Base-by-base conservation (phyloP, 2,888 invertebrate genomes). In the Euzophera pinguis region DNA sequence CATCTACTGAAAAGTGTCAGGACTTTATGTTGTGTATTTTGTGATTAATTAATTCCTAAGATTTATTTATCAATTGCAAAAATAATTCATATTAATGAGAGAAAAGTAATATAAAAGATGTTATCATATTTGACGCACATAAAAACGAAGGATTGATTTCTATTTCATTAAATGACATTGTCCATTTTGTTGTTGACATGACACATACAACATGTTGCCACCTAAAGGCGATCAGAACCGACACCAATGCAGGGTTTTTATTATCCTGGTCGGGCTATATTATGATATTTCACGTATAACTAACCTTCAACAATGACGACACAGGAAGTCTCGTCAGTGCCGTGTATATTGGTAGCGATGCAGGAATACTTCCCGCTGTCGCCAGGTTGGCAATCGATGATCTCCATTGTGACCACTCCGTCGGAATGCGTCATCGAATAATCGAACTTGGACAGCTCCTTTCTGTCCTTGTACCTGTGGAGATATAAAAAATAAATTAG, bases 281-380 rank as follows among this genome's bases (percentile, higher is more conserved):
- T 6, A 38, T 38, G 7, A 14, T 6, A 35, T 13, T 35, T 32
- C 7, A 22, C 4, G 13, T 5, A n/a, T n/a, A 6, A 12, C 74
- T 84, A 91, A 94, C 97, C 98, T 93, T 99, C 98, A 69, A 99
- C 98, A 71, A 98, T 97, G 55, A 98, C 97, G 65, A 98, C 97
- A 82, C 98, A 98, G 60, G 94, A 94, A 12, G 99, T 98, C 91
- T 99, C 98, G 71, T 98, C 99, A 29, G 95, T 94, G 68, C 99
- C 99, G 75, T 98, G 97, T 50, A 93, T 92, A 90, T 99, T 99
- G 62, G 95, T 95, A 13, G 99, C 99, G 34, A 96, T 93, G 83
- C 99, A 99, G 41, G 94, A 93, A 89, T 99, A 99, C 80, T 96
- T 97, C 64, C 99, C 99, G 59, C 98, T 97, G 91, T 99, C 99